Evolutionary conservation across 2,797 vertebrate species (phyloP), one percentile per base, ranked within the genome.

Genomic region (Cyclura pinguis): DNA sequence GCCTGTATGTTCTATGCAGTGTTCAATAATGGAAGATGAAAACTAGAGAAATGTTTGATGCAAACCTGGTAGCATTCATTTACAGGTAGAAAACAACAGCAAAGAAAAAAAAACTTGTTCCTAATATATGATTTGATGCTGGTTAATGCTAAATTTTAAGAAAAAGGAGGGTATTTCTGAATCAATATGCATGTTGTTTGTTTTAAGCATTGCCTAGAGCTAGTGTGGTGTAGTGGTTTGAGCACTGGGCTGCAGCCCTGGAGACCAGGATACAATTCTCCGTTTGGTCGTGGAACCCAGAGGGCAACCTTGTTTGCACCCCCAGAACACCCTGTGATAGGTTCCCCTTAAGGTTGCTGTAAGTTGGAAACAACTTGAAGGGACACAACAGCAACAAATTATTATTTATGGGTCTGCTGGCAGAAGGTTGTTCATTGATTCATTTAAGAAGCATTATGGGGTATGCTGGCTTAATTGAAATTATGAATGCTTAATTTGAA

Each of bases 71-170:
- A 86, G 3, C 22, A n/a, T 52, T 50, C n/a, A 62, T 47, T 35
- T 74, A 89, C 38, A 1, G n/a, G 64, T 0, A 85, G 35, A 67
- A 64, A 27, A 67, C 8, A 67, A 67, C 64, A 27, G 22, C 64
- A 67, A 67, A 67, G 55, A 57, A 57, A 57, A 57, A 42, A 29
- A 59, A 80, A 47, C 59, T 85, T 35, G 87, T 77, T 92, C 62
- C 80, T 86, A 78, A 91, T 8, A 47, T 0, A 52, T 6, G 69
- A 91, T 88, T 88, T 92, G 0, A 90, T n/a, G 85, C 50, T 55
- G 32, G 81, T 87, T 91, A 85, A 82, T 69, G 88, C 14, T 38
- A 47, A 47, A 47, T 16, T 88, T 82, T 86, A 64, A 91, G 84
- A 88, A 35, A 90, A 52, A 64, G 14, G 35, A 9, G 64, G 32